Evolutionary conservation across 2,797 vertebrate species (phyloP), one percentile per base, ranked within the genome.

Genomic region (Oreortyx pictus): DNA sequence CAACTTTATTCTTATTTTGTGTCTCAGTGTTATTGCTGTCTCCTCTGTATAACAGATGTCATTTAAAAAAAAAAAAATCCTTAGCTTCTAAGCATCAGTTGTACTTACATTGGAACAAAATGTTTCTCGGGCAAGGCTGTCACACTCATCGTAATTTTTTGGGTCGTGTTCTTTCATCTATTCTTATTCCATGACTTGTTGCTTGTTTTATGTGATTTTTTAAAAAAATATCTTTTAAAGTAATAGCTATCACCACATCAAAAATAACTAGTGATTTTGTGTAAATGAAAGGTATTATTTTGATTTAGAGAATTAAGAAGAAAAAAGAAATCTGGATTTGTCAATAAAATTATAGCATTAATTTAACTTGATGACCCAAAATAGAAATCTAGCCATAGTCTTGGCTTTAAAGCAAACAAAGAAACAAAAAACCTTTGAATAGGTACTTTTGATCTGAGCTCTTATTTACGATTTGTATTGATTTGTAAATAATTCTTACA

Each of bases 1-100:
- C 61, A 84, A 3, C 65, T 86, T n/a, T 65, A 35, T 92, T 80
- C 35, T 71, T 87, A 70, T 80, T 93, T 95, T 87, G 35, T 89
- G 47, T 72, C 62, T 9, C 29, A 57, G 20, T 73, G 60, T 89
- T 91, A 23, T 57, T 16, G 2, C 83, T 78, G 29, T 76, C 24
- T 39, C 49, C 22, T 79, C 22, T 79, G 23, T 49, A 8, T 84
- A 86, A 76, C 24, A 37, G 27, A 33, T 52, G 88, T 82, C 14
- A 22, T 88, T 74, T 75, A 3, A 52, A 71, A 56, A 41, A 29
- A 64, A 43, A 43, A 39, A 77, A 68, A 9, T 2, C 10, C 17
- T 72, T 77, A 66, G 64, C 14, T 82, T 94, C 31, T 60, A 43
- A 75, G 87, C 87, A 64, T 68, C 60, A 81, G 0, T 70, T 73